Evolutionary conservation across 2,888 invertebrate genomes (phyloP), one percentile per base, ranked within the genome.

Genomic region (Drosophila yooni): DNA sequence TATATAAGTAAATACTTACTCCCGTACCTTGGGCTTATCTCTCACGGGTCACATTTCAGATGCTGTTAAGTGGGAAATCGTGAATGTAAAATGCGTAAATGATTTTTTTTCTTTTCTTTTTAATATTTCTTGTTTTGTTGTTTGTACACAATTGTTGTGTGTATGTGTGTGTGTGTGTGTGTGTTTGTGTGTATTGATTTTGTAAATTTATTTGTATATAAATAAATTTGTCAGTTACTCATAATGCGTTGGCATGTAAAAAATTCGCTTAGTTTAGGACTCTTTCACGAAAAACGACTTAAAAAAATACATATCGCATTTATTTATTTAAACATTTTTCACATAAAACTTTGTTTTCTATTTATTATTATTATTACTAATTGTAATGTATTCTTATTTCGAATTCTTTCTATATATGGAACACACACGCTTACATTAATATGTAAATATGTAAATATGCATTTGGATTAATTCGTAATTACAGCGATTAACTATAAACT

Each of bases 261-360:
- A 88, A 84, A 79, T 73, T 76, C 68, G 63, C 75, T 76, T 81
- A 76, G 58, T 70, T 77, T 74, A 81, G 67, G 77, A 88, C 79
- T 85, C 51, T 68, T 25, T 54, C 57, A 79, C 62, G 71, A 82
- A 81, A 89, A 89, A 90, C 76, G 76, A 76, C 83, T 85, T 89
- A 90, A 79, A 88, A 90, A 89, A 90, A 89, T 90, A 89, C 82
- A 89, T 78, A 87, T 86, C 89, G 89, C 82, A 87, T 66, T 81
- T 75, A 75, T 75, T 79, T 74, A 75, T 83, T 76, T 31, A 62
- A 87, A 86, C 73, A 80, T 76, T 71, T 74, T 70, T 66, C 69
- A 68, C 68, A 76, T 67, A 56, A 80, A 79, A 80, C 80, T 79
- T 72, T n/a, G 73, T 77, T 81, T 73, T 67, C 67, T 70, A 40